Evolutionary conservation across 2,113 vertebrate species (phyloP).

Genomic region (Saguinus midas): DNA sequence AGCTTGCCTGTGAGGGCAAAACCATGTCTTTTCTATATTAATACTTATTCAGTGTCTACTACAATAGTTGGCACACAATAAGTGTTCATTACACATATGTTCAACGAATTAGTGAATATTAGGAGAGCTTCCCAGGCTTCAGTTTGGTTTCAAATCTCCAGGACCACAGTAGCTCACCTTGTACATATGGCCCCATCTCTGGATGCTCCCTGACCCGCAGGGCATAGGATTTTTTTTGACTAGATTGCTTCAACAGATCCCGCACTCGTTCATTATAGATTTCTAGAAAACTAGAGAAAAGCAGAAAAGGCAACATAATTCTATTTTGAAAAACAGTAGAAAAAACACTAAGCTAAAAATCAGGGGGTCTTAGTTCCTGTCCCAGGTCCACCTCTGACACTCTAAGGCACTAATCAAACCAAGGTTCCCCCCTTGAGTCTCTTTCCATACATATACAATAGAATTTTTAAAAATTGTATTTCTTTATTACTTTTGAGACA

Average conservation of each 20-base stretch:
- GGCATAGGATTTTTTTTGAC: constrained; percentile 88
- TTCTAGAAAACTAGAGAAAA: constrained; percentile 92
- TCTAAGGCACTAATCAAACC: neutral
- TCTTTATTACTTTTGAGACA: neutral
- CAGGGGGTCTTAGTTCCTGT: neutral
- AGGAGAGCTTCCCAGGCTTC: neutral
- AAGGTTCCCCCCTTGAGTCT: neutral
- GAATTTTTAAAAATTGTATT: neutral
- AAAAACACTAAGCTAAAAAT: constrained; percentile 10
- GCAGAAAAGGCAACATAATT: neutral
- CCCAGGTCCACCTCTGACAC: neutral
- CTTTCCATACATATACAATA: neutral
- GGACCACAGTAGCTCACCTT: constrained; percentile 86
- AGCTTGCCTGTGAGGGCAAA: neutral
- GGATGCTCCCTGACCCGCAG: constrained; percentile 85
- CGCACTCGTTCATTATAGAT: constrained; percentile 98
- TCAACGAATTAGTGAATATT: neutral
- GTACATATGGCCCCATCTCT: constrained; percentile 96
- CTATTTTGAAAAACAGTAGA: neutral
- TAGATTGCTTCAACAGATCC: constrained; percentile 89
- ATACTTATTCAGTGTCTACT: neutral
- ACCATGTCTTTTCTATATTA: neutral
- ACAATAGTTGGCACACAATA: neutral
- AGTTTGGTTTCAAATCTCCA: constrained; percentile 11
- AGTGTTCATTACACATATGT: neutral